Evolutionary conservation across 1,140 invertebrate species (phyloP).

Genomic region (Ridgeia piscesae): DNA sequence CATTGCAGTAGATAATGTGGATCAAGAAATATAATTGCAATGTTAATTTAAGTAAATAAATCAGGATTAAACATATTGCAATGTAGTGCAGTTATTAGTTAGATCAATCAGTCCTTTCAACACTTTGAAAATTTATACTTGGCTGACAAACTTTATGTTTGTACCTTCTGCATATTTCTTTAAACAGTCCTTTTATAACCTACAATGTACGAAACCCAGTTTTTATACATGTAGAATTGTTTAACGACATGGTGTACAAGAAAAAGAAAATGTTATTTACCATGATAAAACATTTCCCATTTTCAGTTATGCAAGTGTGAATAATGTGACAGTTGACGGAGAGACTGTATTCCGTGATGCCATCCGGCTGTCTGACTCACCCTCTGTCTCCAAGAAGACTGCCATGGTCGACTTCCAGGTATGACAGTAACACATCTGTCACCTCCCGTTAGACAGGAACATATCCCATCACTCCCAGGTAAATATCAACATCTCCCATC

Average conservation of each 20-base stretch:
- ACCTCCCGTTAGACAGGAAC: not conserved
- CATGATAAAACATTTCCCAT: not conserved
- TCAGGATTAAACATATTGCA: too few species aligned
- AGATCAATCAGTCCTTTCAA: too few species aligned
- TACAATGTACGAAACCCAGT: too few species aligned
- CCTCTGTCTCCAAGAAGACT: not conserved
- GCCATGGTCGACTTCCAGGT: not conserved
- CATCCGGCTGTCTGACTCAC: not conserved
- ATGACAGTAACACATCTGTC: not conserved
- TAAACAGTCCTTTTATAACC: too few species aligned
- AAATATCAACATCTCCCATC: not conserved
- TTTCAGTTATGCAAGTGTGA: conserved; percentile 9
- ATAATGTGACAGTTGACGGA: not conserved
- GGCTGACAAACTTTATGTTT: too few species aligned
- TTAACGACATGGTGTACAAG: not conserved
- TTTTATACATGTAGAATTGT: too few species aligned
- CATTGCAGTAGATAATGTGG: too few species aligned
- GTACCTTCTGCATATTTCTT: too few species aligned
- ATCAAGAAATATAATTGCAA: too few species aligned
- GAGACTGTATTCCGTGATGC: conserved; percentile 8
- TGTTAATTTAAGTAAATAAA: too few species aligned
- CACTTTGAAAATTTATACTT: too few species aligned
- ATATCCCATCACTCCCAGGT: not conserved
- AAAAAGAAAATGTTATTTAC: not conserved
- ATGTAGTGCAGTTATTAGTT: too few species aligned